These are phyloP conservation scores for Muscidifurax raptorellus DNA, from an alignment of 1,140 invertebrate species.

Conservation along the genomic window DNA sequence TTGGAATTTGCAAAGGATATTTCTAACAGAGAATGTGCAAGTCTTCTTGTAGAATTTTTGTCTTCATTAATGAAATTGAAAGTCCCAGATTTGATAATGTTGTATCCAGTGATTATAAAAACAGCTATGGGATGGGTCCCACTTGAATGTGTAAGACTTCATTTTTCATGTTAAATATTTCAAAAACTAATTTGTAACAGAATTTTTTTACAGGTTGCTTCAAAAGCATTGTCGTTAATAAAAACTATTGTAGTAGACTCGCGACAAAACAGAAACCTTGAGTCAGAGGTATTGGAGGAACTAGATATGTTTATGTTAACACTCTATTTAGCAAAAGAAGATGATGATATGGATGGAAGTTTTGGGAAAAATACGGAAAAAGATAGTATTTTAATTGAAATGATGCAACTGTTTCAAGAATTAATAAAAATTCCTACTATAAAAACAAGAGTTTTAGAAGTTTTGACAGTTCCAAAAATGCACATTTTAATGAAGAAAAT, in stretches of 20 bases:
- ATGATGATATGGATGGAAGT: conserved; percentile 58
- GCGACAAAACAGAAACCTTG: conserved; percentile 51
- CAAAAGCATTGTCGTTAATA: conserved; percentile 69
- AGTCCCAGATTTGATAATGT: conserved; percentile 63
- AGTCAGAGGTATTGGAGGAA: conserved; percentile 61
- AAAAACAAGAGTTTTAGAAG: conserved; percentile 65
- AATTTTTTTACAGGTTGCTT: conserved; percentile 61
- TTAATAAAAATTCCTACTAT: conserved; percentile 69
- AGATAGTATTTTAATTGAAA: conserved; percentile 62
- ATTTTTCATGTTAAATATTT: conserved; percentile 24
- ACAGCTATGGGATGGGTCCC: conserved; percentile 73
- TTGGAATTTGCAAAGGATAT: conserved; percentile 60
- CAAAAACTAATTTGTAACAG: background rate
- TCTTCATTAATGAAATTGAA: conserved; percentile 71
- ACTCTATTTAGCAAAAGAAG: conserved; percentile 60
- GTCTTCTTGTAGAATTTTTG: conserved; percentile 76
- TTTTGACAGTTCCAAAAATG: conserved; percentile 67
- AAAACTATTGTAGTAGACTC: conserved; percentile 66
- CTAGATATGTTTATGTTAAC: conserved; percentile 68
- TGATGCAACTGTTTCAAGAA: conserved; percentile 75
- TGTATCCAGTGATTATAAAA: conserved; percentile 71
- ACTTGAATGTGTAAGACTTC: conserved; percentile 63
- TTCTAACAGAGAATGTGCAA: conserved; percentile 72
- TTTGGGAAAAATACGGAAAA: conserved; percentile 55
- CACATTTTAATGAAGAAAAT: conserved; percentile 63